phyloP scores from a whole-genome alignment of 2,888 invertebrate genomes.

The Hypselothyrea guttata region DNA sequence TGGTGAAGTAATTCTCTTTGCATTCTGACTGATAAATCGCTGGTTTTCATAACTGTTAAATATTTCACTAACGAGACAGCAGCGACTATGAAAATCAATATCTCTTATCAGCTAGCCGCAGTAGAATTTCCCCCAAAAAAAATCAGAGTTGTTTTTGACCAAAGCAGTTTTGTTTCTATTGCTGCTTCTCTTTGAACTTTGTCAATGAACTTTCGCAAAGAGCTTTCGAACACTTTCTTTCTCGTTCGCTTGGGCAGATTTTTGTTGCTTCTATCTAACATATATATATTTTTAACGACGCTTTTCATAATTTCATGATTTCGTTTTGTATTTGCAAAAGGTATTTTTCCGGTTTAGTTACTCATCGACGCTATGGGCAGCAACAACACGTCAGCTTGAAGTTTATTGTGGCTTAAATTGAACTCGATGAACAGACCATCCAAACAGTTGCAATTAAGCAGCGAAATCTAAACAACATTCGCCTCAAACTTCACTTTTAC shows the following conservation, averaged over 20 bases:
- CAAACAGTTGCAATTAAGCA: slow-evolving; percentile 28
- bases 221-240: slow-evolving; percentile 38
- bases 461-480: slow-evolving; percentile 40
- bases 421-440: slow-evolving; percentile 8
- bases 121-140: neutral
- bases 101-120: slow-evolving; percentile 58
- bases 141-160: slow-evolving; percentile 18
- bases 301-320: slow-evolving; percentile 35
- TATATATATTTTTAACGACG: slow-evolving; percentile 29
- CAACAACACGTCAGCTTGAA: slow-evolving; percentile 42
- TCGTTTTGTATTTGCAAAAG: slow-evolving; percentile 9
- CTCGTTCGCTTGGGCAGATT: slow-evolving; percentile 19
- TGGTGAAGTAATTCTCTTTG: slow-evolving; percentile 24
- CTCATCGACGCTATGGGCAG: slow-evolving; percentile 13
- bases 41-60: slow-evolving; percentile 17
- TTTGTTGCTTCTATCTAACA: slow-evolving; percentile 14
- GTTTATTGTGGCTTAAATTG: slow-evolving; percentile 19
- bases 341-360: slow-evolving; percentile 26
- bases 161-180: slow-evolving; percentile 21
- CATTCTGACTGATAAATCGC: slow-evolving; percentile 35
- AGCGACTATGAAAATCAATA: slow-evolving; percentile 61
- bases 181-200: slow-evolving; percentile 27
- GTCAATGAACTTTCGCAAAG: slow-evolving; percentile 37
- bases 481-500: slow-evolving; percentile 36
- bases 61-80: slow-evolving; percentile 16